A percentile compares a stretch with the other conserved stretches of the same genome.
phyloP scores from a whole-genome alignment of 2,113 vertebrate genomes.

The Scolopax mira region DNA sequence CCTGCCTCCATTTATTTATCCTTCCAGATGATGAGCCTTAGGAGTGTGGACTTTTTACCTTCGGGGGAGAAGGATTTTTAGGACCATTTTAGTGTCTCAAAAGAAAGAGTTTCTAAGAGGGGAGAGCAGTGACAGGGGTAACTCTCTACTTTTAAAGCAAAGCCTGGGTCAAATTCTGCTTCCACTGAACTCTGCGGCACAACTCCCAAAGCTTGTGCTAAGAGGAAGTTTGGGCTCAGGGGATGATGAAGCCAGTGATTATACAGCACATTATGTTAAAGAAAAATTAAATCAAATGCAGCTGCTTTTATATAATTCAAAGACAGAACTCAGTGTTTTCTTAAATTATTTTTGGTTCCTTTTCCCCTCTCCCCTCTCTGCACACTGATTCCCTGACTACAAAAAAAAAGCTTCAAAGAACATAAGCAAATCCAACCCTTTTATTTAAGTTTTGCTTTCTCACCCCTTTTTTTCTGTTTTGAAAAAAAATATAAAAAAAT shows the following conservation, averaged over 20 bases:
- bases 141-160: background rate
- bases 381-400: constrained; percentile 33
- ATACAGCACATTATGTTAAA: constrained; percentile 43
- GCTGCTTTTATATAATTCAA: constrained; percentile 66
- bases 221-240: background rate
- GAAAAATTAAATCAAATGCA: constrained; percentile 59
- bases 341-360: constrained; percentile 49
- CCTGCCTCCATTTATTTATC: background rate
- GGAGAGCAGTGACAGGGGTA: background rate
- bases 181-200: background rate
- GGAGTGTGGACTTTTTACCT: background rate
- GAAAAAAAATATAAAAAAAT: background rate
- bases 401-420: constrained; percentile 59
- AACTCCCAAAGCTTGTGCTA: background rate
- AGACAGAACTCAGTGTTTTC: constrained; percentile 36
- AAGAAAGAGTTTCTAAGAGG: background rate
- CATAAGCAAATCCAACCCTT: constrained; percentile 1
- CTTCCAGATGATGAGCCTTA: background rate
- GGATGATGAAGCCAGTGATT: constrained; percentile 2
- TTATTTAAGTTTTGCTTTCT: constrained; percentile 20
- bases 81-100: background rate
- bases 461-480: background rate
- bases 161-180: background rate
- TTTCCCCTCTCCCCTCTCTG: background rate
- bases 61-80: background rate